These are phyloP conservation scores for Carcharodon carcharias DNA, from an alignment of 2,797 vertebrate species.

Conservation along the genomic window DNA sequence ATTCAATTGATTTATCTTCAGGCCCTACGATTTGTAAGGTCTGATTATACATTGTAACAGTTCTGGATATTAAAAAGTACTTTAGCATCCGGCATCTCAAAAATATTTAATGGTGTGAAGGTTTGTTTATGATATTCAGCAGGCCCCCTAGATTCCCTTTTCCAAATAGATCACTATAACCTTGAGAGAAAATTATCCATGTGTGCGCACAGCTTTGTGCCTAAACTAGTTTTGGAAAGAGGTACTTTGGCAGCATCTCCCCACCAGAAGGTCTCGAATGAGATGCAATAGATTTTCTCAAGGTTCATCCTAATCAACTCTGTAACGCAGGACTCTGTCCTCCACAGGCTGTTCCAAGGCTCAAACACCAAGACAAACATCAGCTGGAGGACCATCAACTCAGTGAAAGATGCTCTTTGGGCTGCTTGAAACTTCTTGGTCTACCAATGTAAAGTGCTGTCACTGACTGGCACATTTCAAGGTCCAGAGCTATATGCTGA, in stretches of 20 bases:
- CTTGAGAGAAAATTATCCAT: not conserved
- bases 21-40: not conserved
- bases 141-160: not conserved
- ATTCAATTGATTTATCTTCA: not conserved
- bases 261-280: too few species aligned
- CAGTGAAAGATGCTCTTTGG: not conserved
- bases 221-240: not conserved
- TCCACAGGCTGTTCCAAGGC: not conserved
- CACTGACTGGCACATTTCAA: not conserved
- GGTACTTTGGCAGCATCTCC: not conserved
- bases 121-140: not conserved
- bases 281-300: not conserved
- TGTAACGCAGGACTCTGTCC: not conserved
- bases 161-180: not conserved
- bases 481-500: not conserved
- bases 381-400: not conserved
- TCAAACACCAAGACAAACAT: not conserved
- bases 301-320: not conserved
- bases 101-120: not conserved
- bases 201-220: not conserved
- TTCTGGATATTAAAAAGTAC: not conserved
- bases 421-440: not conserved
- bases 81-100: not conserved
- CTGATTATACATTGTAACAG: not conserved
- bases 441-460: not conserved